phyloP scores from a whole-genome alignment of 2,888 invertebrate species.

The Philonicus albiceps region DNA sequence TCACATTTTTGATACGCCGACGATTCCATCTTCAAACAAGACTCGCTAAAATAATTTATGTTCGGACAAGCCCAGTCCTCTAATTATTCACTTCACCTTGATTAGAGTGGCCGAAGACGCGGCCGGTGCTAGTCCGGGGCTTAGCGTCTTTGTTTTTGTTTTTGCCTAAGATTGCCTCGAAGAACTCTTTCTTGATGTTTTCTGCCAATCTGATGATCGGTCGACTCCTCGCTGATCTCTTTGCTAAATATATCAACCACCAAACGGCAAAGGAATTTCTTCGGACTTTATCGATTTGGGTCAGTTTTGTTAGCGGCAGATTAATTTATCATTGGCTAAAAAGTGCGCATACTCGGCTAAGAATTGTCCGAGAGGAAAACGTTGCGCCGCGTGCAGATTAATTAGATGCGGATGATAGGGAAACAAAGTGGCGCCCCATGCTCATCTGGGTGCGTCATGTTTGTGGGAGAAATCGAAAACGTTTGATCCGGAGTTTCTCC shows the following conservation, averaged over 20 bases:
- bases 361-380: background rate
- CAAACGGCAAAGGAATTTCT: background rate
- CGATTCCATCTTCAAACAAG: background rate
- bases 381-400: background rate
- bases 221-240: background rate
- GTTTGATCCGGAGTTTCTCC: background rate
- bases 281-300: slow-evolving; percentile 29
- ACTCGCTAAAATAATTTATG: background rate
- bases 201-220: slow-evolving; percentile 9
- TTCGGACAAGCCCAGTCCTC: background rate
- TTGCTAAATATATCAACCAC: slow-evolving; percentile 13
- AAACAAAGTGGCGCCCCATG: slow-evolving; percentile 27
- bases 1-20: background rate
- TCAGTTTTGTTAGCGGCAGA: slow-evolving; percentile 28
- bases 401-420: background rate
- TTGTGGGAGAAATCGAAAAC: background rate
- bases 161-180: background rate
- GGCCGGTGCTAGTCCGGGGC: background rate
- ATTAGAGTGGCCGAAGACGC: background rate
- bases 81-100: slow-evolving; percentile 27
- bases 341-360: background rate
- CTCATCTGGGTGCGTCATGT: background rate
- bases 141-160: background rate
- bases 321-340: slow-evolving; percentile 25
- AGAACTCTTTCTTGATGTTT: background rate